phyloP scores from a whole-genome alignment of 2,797 vertebrate genomes.

The Tamandua tetradactyla region DNA sequence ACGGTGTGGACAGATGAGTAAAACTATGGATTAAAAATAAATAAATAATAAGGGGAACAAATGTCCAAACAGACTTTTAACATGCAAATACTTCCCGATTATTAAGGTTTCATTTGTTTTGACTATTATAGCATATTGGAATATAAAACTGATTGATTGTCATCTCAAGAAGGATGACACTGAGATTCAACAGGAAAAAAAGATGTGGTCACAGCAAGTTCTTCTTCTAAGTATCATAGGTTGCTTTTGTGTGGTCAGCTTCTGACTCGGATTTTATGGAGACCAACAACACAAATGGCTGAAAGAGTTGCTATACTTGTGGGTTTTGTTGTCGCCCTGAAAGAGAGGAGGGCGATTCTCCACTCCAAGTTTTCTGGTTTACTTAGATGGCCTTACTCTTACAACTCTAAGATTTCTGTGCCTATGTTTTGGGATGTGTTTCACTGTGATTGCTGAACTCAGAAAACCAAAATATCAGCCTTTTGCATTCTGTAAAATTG shows the following conservation, averaged over 20 bases:
- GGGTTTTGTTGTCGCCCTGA: neutral
- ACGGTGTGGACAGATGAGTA: too few relatives aligned
- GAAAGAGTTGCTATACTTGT: neutral
- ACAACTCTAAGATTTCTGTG: neutral
- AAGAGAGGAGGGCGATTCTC: neutral
- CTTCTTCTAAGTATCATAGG: neutral
- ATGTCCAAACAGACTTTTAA: too few relatives aligned
- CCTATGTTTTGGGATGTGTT: neutral
- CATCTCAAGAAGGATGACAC: neutral
- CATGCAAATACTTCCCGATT: neutral
- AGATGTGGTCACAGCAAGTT: neutral
- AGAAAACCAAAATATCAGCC: neutral
- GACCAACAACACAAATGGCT: neutral
- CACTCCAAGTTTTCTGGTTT: neutral
- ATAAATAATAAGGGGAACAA: too few relatives aligned
- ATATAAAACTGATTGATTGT: neutral
- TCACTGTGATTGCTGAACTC: neutral
- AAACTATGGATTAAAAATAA: too few relatives aligned
- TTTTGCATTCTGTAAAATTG: slow-evolving; percentile 51
- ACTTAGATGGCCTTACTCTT: neutral
- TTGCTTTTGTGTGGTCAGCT: neutral
- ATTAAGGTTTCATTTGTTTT: neutral
- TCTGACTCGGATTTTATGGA: neutral
- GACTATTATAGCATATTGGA: neutral
- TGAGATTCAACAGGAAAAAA: neutral